These are phyloP conservation scores for Coreius guichenoti DNA, from an alignment of 2,797 vertebrate species.

Conservation along the genomic window DNA sequence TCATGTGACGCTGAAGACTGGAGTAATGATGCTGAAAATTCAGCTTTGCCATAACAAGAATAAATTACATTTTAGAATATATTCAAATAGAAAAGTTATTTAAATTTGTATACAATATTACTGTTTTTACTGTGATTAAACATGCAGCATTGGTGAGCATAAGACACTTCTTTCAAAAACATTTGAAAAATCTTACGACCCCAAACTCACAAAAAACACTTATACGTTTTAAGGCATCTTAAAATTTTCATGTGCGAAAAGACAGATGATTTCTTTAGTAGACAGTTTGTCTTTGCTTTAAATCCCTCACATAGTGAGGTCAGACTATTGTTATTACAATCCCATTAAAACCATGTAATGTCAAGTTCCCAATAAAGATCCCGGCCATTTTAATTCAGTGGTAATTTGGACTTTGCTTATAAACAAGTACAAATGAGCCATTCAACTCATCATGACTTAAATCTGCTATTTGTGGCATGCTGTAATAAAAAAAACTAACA, in stretches of 20 bases:
- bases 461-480: neutral
- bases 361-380: neutral
- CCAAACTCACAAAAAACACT: neutral
- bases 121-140: constrained; percentile 7
- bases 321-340: neutral
- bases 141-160: too few species aligned
- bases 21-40: neutral
- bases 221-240: neutral
- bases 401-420: constrained; percentile 9
- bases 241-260: neutral
- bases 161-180: neutral
- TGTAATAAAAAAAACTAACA: neutral
- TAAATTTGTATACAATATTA: neutral
- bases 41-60: neutral
- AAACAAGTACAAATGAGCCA: neutral
- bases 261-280: neutral
- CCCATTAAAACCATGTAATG: neutral
- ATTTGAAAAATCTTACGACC: neutral
- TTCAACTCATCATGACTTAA: neutral
- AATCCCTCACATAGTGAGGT: neutral
- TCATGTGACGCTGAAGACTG: neutral
- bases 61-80: neutral
- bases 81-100: neutral
- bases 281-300: neutral
- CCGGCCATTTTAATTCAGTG: neutral